Percentiles rank a stretch among this genome's conserved stretches.
These are phyloP conservation scores for Melanaphis sacchari DNA, from an alignment of 1,140 invertebrate species.

Conservation along the genomic window DNA sequence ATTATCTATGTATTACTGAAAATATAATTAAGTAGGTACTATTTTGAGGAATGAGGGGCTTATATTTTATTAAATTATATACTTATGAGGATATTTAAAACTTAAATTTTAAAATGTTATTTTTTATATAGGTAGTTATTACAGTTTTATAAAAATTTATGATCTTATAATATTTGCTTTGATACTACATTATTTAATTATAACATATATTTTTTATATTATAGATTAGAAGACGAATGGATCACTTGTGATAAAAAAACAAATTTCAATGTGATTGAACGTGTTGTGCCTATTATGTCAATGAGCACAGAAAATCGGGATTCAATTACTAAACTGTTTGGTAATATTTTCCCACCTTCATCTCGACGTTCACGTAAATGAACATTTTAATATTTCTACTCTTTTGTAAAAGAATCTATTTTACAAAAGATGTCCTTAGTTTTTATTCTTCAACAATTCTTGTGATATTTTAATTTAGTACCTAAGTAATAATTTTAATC, in stretches of 20 bases:
- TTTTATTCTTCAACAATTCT: constrained; percentile 28
- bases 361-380: constrained; percentile 23
- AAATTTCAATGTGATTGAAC: constrained; percentile 34
- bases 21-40: background rate
- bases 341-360: constrained; percentile 54
- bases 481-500: constrained; percentile 37
- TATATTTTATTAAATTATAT: no score
- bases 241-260: constrained; percentile 54
- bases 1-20: background rate
- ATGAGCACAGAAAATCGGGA: constrained; percentile 17
- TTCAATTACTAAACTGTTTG: constrained; percentile 33
- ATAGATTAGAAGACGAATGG: constrained; percentile 56
- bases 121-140: background rate
- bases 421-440: constrained; percentile 12
- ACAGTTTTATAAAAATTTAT: background rate
- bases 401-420: background rate
- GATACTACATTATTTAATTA: background rate
- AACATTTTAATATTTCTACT: background rate
- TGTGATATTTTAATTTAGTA: constrained; percentile 51
- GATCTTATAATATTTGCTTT: background rate
- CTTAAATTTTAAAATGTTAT: background rate
- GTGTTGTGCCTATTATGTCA: constrained; percentile 46
- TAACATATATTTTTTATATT: background rate
- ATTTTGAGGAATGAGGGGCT: no score
- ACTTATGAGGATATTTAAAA: no score